phyloP scores from a whole-genome alignment of 2,797 vertebrate genomes.

The Megalops cyprinoides region DNA sequence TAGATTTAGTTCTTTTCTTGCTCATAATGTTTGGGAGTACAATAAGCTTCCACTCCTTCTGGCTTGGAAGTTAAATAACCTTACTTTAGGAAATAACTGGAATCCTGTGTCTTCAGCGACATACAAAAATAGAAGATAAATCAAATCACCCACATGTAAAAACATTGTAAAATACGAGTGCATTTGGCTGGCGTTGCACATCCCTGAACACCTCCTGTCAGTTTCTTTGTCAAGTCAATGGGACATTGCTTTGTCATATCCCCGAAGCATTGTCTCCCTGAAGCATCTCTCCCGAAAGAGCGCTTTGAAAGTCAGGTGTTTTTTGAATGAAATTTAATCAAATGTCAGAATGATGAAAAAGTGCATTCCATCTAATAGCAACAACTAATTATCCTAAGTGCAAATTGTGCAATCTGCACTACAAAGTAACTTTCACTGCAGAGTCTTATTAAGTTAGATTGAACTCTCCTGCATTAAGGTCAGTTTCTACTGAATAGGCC shows the following conservation, averaged over 20 bases:
- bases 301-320: neutral
- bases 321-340: neutral
- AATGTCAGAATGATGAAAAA: neutral
- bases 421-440: neutral
- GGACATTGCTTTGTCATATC: conserved; percentile 34
- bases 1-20: too few relatives aligned
- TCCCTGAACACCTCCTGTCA: conserved; percentile 35
- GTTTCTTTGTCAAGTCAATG: conserved; percentile 30
- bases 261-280: conserved; percentile 21
- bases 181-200: neutral
- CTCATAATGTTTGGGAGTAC: too few relatives aligned
- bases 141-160: too few relatives aligned
- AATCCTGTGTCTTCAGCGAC: too few relatives aligned
- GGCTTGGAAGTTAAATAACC: too few relatives aligned
- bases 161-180: too few relatives aligned
- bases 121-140: too few relatives aligned
- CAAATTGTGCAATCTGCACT: neutral
- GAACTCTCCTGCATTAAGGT: neutral
- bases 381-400: neutral
- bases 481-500: neutral
- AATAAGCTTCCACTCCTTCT: too few relatives aligned
- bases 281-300: conserved; percentile 19
- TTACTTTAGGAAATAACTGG: too few relatives aligned
- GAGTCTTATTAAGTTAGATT: neutral
- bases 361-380: neutral